These are phyloP conservation scores for Enteromius unitaeniatus DNA, from an alignment of 2,797 vertebrate species.

Conservation along the genomic window DNA sequence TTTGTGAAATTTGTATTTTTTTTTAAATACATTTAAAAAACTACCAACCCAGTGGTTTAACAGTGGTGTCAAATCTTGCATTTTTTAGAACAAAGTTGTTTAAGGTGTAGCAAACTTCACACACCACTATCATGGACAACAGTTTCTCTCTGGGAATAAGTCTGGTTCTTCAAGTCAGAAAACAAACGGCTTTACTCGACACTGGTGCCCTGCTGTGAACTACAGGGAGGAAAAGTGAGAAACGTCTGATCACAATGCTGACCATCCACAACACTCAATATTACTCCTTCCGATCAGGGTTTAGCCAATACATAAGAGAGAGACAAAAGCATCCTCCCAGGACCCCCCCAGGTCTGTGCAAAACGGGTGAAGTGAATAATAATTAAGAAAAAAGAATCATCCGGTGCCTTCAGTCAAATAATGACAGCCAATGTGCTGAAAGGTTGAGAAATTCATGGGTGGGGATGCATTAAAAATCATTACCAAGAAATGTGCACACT, in stretches of 20 bases:
- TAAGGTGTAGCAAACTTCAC: constrained; percentile 7
- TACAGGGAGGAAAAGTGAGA: constrained; percentile 30
- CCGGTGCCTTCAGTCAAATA: constrained; percentile 28
- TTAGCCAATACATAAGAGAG: not conserved
- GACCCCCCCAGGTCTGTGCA: not conserved
- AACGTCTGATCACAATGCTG: constrained; percentile 5
- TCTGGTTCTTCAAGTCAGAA: constrained; percentile 9
- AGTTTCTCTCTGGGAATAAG: not conserved
- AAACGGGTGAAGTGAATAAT: constrained; percentile 13
- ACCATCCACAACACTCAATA: constrained; percentile 31
- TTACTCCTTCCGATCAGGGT: constrained; percentile 31
- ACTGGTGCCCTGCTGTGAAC: constrained; percentile 30
- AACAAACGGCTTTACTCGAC: constrained; percentile 34
- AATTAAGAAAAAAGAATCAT: constrained; percentile 16
- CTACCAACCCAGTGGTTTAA: not conserved
- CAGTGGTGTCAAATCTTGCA: not conserved
- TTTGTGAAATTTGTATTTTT: not conserved
- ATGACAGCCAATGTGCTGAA: constrained; percentile 13
- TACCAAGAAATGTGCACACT: constrained; percentile 68
- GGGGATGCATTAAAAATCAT: constrained; percentile 68
- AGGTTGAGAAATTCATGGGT: constrained; percentile 53
- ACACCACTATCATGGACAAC: not conserved
- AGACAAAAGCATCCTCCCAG: not conserved
- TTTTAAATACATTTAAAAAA: not conserved
- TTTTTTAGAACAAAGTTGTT: not conserved